phyloP scores from a whole-genome alignment of 37 sponge, comb jelly and placozoan species.

The Diacarnus erythraeanus region DNA sequence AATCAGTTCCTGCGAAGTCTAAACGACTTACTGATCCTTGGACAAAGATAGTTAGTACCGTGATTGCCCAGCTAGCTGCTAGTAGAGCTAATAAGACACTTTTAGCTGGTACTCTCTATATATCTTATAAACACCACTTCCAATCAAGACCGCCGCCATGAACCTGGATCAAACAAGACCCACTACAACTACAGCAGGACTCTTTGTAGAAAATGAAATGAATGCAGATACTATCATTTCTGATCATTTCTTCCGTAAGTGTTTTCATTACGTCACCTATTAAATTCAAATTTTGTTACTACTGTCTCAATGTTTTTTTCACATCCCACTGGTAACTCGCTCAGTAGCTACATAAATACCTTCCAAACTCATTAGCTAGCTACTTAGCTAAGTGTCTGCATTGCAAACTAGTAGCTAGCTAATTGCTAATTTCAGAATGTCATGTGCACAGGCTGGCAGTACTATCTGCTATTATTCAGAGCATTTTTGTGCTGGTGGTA shows the following conservation, averaged over 20 bases:
- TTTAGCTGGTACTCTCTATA: no score
- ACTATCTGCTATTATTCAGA: neutral
- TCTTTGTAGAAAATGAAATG: slow-evolving; percentile 9
- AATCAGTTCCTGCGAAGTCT: no score
- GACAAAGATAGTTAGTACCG: no score
- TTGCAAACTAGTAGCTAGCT: no score
- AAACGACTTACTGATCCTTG: no score
- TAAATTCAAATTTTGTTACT: no score
- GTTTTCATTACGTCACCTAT: neutral
- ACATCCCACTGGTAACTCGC: no score
- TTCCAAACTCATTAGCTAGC: neutral
- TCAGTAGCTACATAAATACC: neutral
- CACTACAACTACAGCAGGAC: neutral
- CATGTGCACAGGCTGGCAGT: neutral
- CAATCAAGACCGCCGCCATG: neutral
- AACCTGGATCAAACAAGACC: neutral
- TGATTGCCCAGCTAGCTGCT: no score
- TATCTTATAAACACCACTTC: no score
- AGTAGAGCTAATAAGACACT: no score
- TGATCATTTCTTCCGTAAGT: slow-evolving; percentile 47
- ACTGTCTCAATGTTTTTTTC: no score
- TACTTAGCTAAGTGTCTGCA: neutral
- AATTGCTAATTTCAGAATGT: neutral
- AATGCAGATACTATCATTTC: slow-evolving; percentile 36
- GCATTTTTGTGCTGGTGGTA: neutral